Percentiles rank a stretch among this genome's conserved stretches.
These are phyloP conservation scores for Acanthosoma haemorrhoidale DNA, from an alignment of 2,888 invertebrate genomes.

Conservation along the genomic window DNA sequence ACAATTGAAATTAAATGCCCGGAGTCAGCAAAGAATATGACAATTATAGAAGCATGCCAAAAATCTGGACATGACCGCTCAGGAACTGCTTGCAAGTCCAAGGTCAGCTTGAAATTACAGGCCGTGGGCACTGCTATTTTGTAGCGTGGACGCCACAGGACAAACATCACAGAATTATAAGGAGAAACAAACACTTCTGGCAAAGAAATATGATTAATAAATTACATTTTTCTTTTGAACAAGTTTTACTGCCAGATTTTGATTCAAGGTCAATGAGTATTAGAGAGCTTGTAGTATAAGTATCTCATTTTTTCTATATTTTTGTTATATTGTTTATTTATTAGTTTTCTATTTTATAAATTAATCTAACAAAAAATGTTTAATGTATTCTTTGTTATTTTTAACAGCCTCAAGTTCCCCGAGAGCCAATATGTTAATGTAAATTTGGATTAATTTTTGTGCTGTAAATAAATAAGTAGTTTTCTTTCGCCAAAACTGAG, in stretches of 20 bases:
- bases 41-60: neutral
- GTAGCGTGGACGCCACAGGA: neutral
- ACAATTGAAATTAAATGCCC: neutral
- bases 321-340: too few species aligned
- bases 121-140: neutral
- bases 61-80: neutral
- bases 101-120: neutral
- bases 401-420: too few species aligned
- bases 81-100: neutral
- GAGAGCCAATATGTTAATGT: too few species aligned
- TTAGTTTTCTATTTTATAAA: too few species aligned
- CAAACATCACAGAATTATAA: neutral
- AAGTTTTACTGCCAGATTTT: neutral
- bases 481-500: too few species aligned
- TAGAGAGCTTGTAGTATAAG: too few species aligned
- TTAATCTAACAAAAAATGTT: too few species aligned
- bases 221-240: neutral
- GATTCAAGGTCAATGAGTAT: neutral
- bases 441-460: too few species aligned
- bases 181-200: neutral
- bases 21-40: neutral
- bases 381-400: too few species aligned
- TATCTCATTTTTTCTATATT: too few species aligned
- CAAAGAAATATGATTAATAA: neutral
- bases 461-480: too few species aligned